These are phyloP conservation scores for Perca schrenkii DNA, from an alignment of 2,113 vertebrate genomes.

Conservation along the genomic window DNA sequence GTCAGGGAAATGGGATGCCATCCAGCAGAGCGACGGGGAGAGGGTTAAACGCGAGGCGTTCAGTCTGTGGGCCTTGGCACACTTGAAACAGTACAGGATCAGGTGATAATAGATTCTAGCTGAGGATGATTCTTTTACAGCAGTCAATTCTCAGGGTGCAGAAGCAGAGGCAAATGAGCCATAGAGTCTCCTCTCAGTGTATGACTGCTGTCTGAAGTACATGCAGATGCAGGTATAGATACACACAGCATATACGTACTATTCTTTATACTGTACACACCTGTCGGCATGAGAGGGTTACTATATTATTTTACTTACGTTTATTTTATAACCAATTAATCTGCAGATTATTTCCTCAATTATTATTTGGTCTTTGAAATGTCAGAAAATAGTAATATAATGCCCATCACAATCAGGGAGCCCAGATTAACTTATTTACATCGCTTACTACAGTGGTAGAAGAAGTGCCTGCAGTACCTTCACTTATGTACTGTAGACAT, in stretches of 20 bases:
- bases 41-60: conserved; percentile 88
- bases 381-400: neutral
- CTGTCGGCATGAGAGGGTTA: neutral
- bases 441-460: neutral
- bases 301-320: neutral
- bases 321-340: neutral
- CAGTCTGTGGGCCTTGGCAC: conserved; percentile 83
- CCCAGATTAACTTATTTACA: neutral
- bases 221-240: conserved; percentile 11
- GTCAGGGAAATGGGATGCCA: conserved; percentile 61
- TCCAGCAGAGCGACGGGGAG: conserved; percentile 81
- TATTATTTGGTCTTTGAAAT: neutral
- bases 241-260: neutral
- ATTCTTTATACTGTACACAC: neutral
- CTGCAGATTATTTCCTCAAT: neutral
- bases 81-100: conserved; percentile 80
- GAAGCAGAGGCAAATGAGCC: conserved; percentile 64
- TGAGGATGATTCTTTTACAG: conserved; percentile 68
- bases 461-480: neutral
- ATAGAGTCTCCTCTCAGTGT: conserved; percentile 35
- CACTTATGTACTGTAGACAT: neutral
- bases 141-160: conserved; percentile 62
- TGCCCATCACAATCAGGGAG: neutral
- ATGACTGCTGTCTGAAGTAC: conserved; percentile 25
- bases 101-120: conserved; percentile 85